These are phyloP conservation scores for Mythimna pallens DNA, from an alignment of 2,888 invertebrate species.

Conservation along the genomic window DNA sequence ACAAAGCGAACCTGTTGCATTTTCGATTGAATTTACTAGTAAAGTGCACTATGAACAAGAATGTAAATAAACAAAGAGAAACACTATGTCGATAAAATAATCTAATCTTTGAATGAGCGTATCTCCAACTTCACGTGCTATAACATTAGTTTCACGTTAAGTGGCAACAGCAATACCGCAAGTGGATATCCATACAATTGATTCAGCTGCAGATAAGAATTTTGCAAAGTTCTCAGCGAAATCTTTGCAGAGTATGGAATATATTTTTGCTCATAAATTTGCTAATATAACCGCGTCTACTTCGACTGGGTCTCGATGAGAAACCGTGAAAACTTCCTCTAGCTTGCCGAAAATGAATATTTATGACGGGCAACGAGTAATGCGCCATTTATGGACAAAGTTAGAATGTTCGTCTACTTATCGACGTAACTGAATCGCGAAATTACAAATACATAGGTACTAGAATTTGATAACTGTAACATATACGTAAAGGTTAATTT, in stretches of 20 bases:
- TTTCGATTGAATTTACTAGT: slow-evolving; percentile 19
- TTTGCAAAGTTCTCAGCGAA: slow-evolving; percentile 67
- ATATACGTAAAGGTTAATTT: slow-evolving; percentile 29
- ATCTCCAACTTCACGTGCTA: slow-evolving; percentile 17
- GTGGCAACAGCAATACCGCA: slow-evolving; percentile 40
- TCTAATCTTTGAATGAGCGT: slow-evolving; percentile 27
- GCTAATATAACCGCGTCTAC: slow-evolving; percentile 85
- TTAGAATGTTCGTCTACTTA: slow-evolving; percentile 85
- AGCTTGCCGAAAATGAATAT: slow-evolving; percentile 89
- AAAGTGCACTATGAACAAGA: slow-evolving; percentile 22
- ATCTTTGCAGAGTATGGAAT: slow-evolving; percentile 78
- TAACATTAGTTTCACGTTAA: slow-evolving; percentile 27
- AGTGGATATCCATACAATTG: slow-evolving; percentile 48
- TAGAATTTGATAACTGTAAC: slow-evolving; percentile 55
- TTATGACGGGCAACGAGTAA: slow-evolving; percentile 87
- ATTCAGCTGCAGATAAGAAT: slow-evolving; percentile 66
- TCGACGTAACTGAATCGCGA: slow-evolving; percentile 78
- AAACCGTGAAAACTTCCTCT: slow-evolving; percentile 86
- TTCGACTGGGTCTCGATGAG: slow-evolving; percentile 77
- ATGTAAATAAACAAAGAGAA: slow-evolving; percentile 45
- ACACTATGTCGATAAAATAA: slow-evolving; percentile 31
- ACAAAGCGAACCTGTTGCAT: slow-evolving; percentile 18
- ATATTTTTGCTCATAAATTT: slow-evolving; percentile 89
- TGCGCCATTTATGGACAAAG: slow-evolving; percentile 88
- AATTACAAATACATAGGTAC: slow-evolving; percentile 62